Percentiles rank a stretch among this genome's conserved stretches.
Evolutionary conservation across 2,888 invertebrate genomes (phyloP).

Genomic region (Germaria angustata): DNA sequence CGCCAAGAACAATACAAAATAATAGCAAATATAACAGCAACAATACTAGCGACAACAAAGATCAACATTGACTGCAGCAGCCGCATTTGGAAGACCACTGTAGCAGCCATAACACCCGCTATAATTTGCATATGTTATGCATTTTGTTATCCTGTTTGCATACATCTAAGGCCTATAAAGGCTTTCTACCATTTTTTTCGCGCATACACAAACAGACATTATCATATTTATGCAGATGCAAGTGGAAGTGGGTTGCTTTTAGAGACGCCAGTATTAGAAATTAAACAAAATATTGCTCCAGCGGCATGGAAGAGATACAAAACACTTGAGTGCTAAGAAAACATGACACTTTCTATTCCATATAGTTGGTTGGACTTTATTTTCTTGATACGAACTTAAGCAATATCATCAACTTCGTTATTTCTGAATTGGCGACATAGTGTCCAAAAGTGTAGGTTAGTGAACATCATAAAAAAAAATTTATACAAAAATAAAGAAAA

Average conservation of each 20-base stretch:
- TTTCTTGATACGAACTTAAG: constrained; percentile 2
- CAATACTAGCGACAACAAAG: constrained; percentile 29
- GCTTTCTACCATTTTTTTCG: constrained; percentile 1
- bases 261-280: constrained; percentile 59
- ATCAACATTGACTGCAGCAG: constrained; percentile 36
- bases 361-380: constrained; percentile 20
- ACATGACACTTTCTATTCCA: constrained; percentile 63
- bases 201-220: neutral
- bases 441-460: constrained; percentile 61
- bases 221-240: constrained; percentile 25
- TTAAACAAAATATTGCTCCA: constrained; percentile 41
- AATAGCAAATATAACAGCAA: constrained; percentile 57
- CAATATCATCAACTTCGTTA: constrained; percentile 37
- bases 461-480: constrained; percentile 27
- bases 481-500: neutral
- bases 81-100: constrained; percentile 33
- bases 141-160: constrained; percentile 57
- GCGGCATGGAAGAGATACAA: constrained; percentile 24
- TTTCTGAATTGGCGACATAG: constrained; percentile 58
- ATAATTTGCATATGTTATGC: constrained; percentile 63
- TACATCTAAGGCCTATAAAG: constrained; percentile 40
- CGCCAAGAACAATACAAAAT: constrained; percentile 65
- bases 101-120: constrained; percentile 60
- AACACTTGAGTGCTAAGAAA: constrained; percentile 56
- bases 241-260: constrained; percentile 55